Conservation (phyloP, 2,888 invertebrate species). For the Ormyrus pomaceus region DNA sequence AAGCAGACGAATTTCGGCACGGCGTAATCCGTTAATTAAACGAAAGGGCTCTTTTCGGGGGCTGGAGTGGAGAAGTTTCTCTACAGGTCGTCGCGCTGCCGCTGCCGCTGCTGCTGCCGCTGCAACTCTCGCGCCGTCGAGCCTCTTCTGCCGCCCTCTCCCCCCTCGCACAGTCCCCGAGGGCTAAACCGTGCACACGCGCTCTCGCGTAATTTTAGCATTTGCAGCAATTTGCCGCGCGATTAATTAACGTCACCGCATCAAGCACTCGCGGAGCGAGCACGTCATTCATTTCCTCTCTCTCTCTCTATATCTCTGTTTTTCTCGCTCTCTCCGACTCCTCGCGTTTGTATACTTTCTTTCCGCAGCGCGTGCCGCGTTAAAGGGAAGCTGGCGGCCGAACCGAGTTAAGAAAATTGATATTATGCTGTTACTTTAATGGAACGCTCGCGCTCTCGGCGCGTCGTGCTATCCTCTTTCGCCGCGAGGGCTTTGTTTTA, state of each 20-base stretch:
- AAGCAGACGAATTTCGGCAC: constrained; percentile 46
- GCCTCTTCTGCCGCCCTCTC: neutral
- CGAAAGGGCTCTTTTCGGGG: constrained; percentile 38
- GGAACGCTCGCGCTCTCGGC: too few species aligned
- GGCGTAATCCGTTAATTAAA: constrained; percentile 55
- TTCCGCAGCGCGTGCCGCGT: too few species aligned
- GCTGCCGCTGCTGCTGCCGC: neutral
- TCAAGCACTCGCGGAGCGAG: constrained; percentile 39
- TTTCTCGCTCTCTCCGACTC: neutral
- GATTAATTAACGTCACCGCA: constrained; percentile 56
- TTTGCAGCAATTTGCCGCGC: constrained; percentile 57
- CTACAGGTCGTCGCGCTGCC: constrained; percentile 26
- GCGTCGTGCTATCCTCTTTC: too few species aligned
- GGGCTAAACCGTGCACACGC: constrained; percentile 16
- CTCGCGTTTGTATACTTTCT: too few species aligned
- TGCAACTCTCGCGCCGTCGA: constrained; percentile 21
- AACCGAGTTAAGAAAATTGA: too few species aligned
- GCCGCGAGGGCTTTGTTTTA: too few species aligned
- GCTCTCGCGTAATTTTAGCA: constrained; percentile 53
- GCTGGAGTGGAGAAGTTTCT: constrained; percentile 31
- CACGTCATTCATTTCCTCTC: constrained; percentile 46
- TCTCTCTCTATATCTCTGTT: constrained; percentile 27
- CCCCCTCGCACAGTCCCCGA: neutral
- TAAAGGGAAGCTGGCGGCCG: too few species aligned
- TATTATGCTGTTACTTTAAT: too few species aligned